Conservation (phyloP, 2,888 invertebrate species). For the Meteorus colon region DNA sequence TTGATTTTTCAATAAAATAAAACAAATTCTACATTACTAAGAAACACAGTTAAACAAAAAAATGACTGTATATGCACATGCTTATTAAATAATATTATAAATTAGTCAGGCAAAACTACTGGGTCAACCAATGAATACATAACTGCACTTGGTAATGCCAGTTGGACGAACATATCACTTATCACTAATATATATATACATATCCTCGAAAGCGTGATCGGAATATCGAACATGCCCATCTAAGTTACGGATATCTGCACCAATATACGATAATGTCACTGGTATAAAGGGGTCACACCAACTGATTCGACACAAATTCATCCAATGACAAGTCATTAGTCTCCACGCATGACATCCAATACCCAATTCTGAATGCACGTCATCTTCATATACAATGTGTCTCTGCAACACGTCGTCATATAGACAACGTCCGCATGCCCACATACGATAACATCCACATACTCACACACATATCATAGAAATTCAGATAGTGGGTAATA, state of each 20-base stretch:
- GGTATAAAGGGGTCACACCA: background rate
- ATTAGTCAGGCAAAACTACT: background rate
- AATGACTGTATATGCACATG: no score
- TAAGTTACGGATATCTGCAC: slow-evolving; percentile 31
- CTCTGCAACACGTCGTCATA: background rate
- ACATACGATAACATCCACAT: background rate
- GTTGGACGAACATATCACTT: slow-evolving; percentile 27
- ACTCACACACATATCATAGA: background rate
- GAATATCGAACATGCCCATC: slow-evolving; percentile 33
- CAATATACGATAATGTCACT: background rate
- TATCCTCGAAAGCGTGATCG: slow-evolving; percentile 14
- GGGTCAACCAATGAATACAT: background rate
- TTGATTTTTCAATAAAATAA: no score
- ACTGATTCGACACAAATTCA: slow-evolving; percentile 15
- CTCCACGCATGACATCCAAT: background rate
- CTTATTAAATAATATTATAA: background rate
- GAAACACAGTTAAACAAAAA: no score
- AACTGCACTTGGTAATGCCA: background rate
- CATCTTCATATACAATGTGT: slow-evolving; percentile 1
- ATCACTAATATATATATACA: slow-evolving; percentile 32
- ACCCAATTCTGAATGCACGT: background rate
- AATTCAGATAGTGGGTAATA: background rate
- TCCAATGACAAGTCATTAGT: slow-evolving; percentile 31
- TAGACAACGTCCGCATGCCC: background rate
- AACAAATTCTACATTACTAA: no score